Base-by-base conservation (phyloP, 2,888 invertebrate genomes). In the Mechanitis messenoides region DNA sequence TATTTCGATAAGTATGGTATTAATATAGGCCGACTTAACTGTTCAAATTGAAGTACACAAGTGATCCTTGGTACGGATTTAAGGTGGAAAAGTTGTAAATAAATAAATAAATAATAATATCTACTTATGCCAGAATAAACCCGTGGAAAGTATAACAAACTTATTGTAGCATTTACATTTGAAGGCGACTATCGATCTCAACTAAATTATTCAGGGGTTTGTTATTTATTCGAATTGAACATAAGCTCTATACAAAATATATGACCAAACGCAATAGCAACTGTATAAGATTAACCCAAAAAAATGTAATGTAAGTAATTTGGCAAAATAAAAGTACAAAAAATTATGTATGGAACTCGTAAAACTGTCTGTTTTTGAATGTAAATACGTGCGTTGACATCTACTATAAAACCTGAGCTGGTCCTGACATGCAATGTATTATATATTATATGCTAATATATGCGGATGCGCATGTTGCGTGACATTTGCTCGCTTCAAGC, bases 161-260 rank as follows among this genome's bases (percentile, higher is more conserved):
- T n/a, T 31, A 50, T 50, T 31, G 50, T 50, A 11, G 9, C 31
- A 50, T 31, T 50, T 50, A 46, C 31, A 38, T 53, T 60, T 33
- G 55, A 33, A 42, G 56, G 55, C 63, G 62, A 64, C 67, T 72
- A 66, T 67, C 65, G 65, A 61, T 61, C 54, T 66, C 63, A 65
- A 67, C 67, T 71, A 67, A 70, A 70, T 71, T 70, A 72, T 72
- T 71, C 66, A 71, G 59, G 50, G 45, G 45, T 60, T 50, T 50
- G 69, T 69, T 65, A 62, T 67, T 59, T 66, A 58, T 59, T 63
- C 66, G 59, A 12, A 58, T 58, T 67, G 35, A 57, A 61, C 57
- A 54, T 57, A 57, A 53, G 57, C 57, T 56, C 38, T 20, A 60
- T 50, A 55, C 66, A 64, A 66, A 67, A 66, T 68, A 65, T 62